A percentile compares a stretch with the other conserved stretches of the same genome.
Conservation (phyloP, 2,888 invertebrate genomes). For the Pharmacophagus antenor region DNA sequence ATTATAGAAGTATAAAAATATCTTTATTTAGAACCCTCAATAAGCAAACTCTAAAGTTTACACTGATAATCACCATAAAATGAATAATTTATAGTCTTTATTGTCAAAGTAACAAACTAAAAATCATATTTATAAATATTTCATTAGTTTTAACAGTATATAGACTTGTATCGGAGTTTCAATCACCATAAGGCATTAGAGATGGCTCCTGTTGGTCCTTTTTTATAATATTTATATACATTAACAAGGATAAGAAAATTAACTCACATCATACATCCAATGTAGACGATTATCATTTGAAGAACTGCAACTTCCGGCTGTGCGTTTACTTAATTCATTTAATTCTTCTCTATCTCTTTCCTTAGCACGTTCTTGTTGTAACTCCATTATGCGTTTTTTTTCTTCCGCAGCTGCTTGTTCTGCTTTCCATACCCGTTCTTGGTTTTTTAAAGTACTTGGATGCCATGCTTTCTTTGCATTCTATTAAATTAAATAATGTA, state of each 20-base stretch:
- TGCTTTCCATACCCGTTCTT: constrained; percentile 89
- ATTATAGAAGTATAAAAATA: too few species aligned
- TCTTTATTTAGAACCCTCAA: too few species aligned
- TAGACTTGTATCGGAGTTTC: too few species aligned
- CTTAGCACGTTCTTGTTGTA: constrained; percentile 84
- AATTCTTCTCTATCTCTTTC: constrained; percentile 85
- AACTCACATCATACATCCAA: constrained; percentile 92
- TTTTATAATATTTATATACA: too few species aligned
- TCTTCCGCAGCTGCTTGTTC: constrained; percentile 87
- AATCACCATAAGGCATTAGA: too few species aligned
- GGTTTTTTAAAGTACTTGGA: constrained; percentile 88
- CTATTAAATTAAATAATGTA: constrained; percentile 54
- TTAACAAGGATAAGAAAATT: constrained; percentile 3
- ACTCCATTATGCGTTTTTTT: constrained; percentile 83
- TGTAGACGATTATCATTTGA: constrained; percentile 84
- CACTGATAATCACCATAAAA: too few species aligned
- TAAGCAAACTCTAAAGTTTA: too few species aligned
- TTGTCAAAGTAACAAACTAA: too few species aligned
- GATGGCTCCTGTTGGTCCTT: too few species aligned
- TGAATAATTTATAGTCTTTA: too few species aligned
- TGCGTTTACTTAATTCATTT: constrained; percentile 82
- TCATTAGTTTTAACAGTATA: too few species aligned
- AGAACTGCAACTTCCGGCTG: constrained; percentile 60
- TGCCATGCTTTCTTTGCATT: constrained; percentile 91
- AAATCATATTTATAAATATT: too few species aligned